A percentile compares a stretch with the other conserved stretches of the same genome.
phyloP scores from a whole-genome alignment of 2,888 invertebrate genomes.

The Drosophila borealis region DNA sequence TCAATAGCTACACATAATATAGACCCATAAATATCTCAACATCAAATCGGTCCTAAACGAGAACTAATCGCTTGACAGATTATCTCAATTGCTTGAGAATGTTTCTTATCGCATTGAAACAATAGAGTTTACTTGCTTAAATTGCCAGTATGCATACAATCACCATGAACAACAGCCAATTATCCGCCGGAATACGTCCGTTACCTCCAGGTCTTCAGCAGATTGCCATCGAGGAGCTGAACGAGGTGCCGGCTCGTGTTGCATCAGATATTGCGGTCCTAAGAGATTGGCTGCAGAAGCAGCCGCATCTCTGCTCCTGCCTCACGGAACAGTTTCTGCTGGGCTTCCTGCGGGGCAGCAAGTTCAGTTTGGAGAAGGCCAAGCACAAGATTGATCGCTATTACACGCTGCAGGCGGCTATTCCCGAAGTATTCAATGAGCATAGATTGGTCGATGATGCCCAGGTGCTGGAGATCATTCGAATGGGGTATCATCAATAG shows the following conservation, averaged over 20 bases:
- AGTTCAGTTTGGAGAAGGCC: constrained; percentile 86
- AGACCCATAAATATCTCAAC: constrained; percentile 1
- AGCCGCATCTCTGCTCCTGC: constrained; percentile 85
- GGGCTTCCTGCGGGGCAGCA: constrained; percentile 86
- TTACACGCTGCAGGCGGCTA: constrained; percentile 86
- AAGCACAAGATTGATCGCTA: constrained; percentile 87
- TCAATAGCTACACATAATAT: neutral
- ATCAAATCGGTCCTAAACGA: neutral
- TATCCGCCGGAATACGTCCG: constrained; percentile 28
- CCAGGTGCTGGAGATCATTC: constrained; percentile 77
- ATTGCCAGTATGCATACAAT: constrained; percentile 39
- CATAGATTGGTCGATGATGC: constrained; percentile 78
- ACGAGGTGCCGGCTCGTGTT: constrained; percentile 85
- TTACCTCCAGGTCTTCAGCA: constrained; percentile 62
- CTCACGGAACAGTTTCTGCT: constrained; percentile 86
- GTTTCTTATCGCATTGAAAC: constrained; percentile 40
- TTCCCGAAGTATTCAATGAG: constrained; percentile 87
- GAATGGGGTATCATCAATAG: constrained; percentile 67
- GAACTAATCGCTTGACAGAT: constrained; percentile 41
- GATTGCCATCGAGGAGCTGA: constrained; percentile 85
- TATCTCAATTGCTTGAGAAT: constrained; percentile 24
- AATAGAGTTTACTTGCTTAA: constrained; percentile 10
- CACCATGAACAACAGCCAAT: constrained; percentile 25
- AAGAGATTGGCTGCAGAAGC: constrained; percentile 86
- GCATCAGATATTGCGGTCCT: constrained; percentile 83